Evolutionary conservation across 2,797 vertebrate genomes (phyloP), one percentile per base, ranked within the genome.

Genomic region (Lagorchestes hirsutus): DNA sequence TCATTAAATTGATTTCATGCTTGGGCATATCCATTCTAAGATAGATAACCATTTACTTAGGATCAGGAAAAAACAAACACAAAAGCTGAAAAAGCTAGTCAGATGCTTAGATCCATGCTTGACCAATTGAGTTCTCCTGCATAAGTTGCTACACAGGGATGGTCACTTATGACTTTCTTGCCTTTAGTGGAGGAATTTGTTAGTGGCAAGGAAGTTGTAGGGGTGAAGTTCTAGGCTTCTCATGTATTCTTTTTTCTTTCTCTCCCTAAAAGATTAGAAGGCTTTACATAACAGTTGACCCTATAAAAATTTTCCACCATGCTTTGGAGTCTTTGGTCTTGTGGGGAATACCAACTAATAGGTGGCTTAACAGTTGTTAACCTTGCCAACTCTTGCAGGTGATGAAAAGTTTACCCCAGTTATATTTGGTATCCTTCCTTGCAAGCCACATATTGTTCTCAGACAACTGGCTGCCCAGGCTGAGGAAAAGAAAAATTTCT

Each of bases 291-390:
- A 87, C 74, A 87, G 22, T 27, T 87, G 40, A 50, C 22, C 9
- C 22, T 50, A 12, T 3, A 56, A 96, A 31, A n/a, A 56, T 95
- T 50, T 95, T 90, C 59, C 91, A 4, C 54, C 93, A 0, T 74
- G 55, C 52, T 92, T 92, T 96, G 11, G 18, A 93, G 93, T 91
- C 31, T 94, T 96, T 96, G n/a, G 27, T 93, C 10, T 16, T 31
- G 16, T 62, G 54, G 93, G 34, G 74, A 56, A 2, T 91, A 22
- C 50, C 55, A 91, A 13, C 28, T 46, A 91, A 55, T 50, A 62
- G 24, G 29, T 34, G 14, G n/a, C 40, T 92, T 22, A 90, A 52
- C 56, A 90, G 59, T 50, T 46, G 12, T 62, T 2, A 1, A 16
- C 59, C 52, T 57, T 29, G 28, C 34, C 16, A 9, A 50, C 93